These are phyloP conservation scores for Orius laevigatus DNA, from an alignment of 1,140 invertebrate genomes.

Conservation along the genomic window DNA sequence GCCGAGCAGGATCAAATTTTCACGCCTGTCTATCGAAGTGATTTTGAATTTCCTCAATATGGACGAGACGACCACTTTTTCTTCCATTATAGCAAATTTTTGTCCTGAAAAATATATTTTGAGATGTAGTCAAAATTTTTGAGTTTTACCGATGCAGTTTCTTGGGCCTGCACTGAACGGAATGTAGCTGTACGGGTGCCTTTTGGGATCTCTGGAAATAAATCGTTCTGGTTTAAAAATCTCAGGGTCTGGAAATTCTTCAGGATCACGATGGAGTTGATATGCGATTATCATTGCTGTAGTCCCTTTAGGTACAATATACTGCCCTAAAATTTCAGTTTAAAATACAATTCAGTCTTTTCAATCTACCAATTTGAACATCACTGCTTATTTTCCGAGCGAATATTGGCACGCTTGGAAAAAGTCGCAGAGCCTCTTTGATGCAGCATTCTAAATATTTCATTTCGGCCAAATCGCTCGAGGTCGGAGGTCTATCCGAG, in stretches of 20 bases:
- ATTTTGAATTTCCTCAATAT: constrained; percentile 45
- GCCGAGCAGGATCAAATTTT: constrained; percentile 20
- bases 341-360: neutral
- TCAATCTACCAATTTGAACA: constrained; percentile 33
- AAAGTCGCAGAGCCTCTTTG: constrained; percentile 48
- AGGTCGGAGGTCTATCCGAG: constrained; percentile 33
- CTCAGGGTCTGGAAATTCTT: constrained; percentile 50
- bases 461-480: constrained; percentile 46
- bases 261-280: constrained; percentile 46
- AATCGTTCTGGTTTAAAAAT: constrained; percentile 65
- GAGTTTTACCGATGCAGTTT: constrained; percentile 48
- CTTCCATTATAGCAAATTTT: constrained; percentile 63
- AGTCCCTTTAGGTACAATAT: constrained; percentile 34
- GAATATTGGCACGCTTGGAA: constrained; percentile 56
- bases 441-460: constrained; percentile 56
- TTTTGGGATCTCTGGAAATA: constrained; percentile 37
- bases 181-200: constrained; percentile 48
- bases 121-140: neutral
- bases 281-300: constrained; percentile 34
- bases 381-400: constrained; percentile 42
- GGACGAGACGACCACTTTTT: constrained; percentile 47
- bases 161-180: constrained; percentile 60
- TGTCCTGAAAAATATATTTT: constrained; percentile 35
- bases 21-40: constrained; percentile 25
- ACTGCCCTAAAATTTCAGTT: constrained; percentile 10